Evolutionary conservation across 1,140 invertebrate species (phyloP), one percentile per base, ranked within the genome.

Genomic region (Bombus ignitus): DNA sequence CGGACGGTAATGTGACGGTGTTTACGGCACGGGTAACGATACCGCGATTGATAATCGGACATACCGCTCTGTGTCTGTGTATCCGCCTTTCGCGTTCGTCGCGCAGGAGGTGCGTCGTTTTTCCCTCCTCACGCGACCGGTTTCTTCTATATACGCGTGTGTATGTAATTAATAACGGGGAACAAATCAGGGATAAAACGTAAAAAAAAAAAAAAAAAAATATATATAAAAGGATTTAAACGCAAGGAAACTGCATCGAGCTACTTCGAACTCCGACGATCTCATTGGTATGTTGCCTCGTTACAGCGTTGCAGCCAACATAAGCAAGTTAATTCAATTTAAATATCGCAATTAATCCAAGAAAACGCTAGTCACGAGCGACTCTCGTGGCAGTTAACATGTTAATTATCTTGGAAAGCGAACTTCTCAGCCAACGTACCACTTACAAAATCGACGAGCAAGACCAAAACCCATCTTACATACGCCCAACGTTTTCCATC

Each of bases 1-100:
- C 37, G 37, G n/a, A 44, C 39, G 39, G 72, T 82, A 82, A 82
- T 66, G 80, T 13, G 53, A 82, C 81, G 81, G 72, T 75, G 72
- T 83, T 83, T 66, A 75, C 44, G 65, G 32, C 25, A 6, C 35
- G 70, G 32, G 12, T 37, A 74, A 75, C 57, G 68, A 72, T 53
- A 72, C 37, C 15, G 28, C 47, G 70, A 74, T 74, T 62, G n/a
- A 75, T 75, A 75, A 47, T 62, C 9, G 44, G 6, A 44, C n/a
- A 39, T 22, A 22, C 8, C 25, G 59, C 10, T 28, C 10, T 12
- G 22, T 4, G 42, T 15, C n/a, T 12, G n/a, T 22, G 4, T n/a
- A 18, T 22, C 6, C n/a, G 13, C 6, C 15, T 44, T 44, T n/a
- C 39, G 28, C 3, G 18, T 44, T 22, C 2, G 15, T 73, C n/a